Evolutionary conservation across 2,888 invertebrate species (phyloP).

Genomic region (Plagodis pulveraria): DNA sequence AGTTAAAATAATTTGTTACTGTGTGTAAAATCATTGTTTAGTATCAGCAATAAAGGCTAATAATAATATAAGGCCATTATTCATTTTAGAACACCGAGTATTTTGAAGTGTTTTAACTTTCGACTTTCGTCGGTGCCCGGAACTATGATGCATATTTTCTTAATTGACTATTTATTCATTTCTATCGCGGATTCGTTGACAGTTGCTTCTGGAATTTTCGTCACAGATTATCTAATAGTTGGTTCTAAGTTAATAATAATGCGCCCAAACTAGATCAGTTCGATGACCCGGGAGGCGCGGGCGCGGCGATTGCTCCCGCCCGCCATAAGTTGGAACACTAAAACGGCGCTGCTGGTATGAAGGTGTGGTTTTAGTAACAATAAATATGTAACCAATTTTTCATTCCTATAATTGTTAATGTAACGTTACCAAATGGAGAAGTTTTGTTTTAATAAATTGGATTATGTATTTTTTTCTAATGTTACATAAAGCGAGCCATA

Average conservation of each 20-base stretch:
- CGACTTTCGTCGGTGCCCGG: not conserved
- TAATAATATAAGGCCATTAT: not conserved
- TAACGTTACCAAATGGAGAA: no score
- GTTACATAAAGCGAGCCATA: no score
- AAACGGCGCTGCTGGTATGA: conserved; percentile 55
- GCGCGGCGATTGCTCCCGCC: conserved; percentile 66
- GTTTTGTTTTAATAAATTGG: no score
- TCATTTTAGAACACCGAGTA: conserved; percentile 1
- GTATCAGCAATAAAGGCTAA: no score
- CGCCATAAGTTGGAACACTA: conserved; percentile 62
- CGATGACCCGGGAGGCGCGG: conserved; percentile 76
- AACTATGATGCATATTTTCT: not conserved
- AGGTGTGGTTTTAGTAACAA: not conserved
- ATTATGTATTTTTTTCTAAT: no score
- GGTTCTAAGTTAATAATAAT: conserved; percentile 76
- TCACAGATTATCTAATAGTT: conserved; percentile 19
- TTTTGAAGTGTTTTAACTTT: not conserved
- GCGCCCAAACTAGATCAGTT: conserved; percentile 83
- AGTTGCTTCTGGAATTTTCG: conserved; percentile 5
- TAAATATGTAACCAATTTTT: no score
- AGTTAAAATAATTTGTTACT: no score
- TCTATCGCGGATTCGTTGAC: conserved; percentile 6
- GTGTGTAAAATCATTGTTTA: no score
- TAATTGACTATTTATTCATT: not conserved
- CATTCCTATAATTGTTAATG: no score